Evolutionary conservation across 2,113 vertebrate species (phyloP), one percentile per base, ranked within the genome.

Genomic region (Orientallactaga bullata): DNA sequence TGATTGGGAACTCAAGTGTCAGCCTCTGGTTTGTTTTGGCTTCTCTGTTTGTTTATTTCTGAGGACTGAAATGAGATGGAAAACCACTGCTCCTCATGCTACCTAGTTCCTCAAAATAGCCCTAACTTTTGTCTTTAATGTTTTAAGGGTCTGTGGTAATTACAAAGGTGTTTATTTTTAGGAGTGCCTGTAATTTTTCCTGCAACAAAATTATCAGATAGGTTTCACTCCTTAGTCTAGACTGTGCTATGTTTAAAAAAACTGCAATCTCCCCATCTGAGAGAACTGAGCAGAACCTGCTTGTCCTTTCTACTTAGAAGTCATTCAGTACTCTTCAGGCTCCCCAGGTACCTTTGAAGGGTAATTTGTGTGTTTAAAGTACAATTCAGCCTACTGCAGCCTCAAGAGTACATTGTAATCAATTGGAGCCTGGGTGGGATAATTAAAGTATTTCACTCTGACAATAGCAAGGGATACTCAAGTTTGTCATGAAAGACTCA

Each of bases 321-420:
- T 97, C 96, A 92, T 97, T 94, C 85, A 96, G 96, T 97, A 96
- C 97, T 94, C 97, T 98, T 97, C 93, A 98, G 95, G 95, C 97
- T 97, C 98, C 97, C 96, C 97, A 97, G 94, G 96, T 97, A 97
- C 96, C 97, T 98, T 98, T 99, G 98, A 99, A 99, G 98, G 96
- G 93, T 97, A 97, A 98, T 98, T 98, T 98, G 98, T 98, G 97
- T 98, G 97, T 98, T 98, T 98, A 97, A 97, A 98, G 98, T 97
- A 98, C 97, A 97, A 98, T 98, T 97, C 97, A 96, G 94, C 96
- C 97, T 97, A 97, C 97, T 97, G 97, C 89, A 92, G 94, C 97
- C 97, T 97, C 98, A 97, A 98, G 97, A 97, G 96, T 97, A 97
- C 95, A 98, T 73, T 97, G 97, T 98, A 98, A 99, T 99, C 98